These are phyloP conservation scores for Augochlorella aurata DNA, from an alignment of 2,888 invertebrate species.

Conservation along the genomic window DNA sequence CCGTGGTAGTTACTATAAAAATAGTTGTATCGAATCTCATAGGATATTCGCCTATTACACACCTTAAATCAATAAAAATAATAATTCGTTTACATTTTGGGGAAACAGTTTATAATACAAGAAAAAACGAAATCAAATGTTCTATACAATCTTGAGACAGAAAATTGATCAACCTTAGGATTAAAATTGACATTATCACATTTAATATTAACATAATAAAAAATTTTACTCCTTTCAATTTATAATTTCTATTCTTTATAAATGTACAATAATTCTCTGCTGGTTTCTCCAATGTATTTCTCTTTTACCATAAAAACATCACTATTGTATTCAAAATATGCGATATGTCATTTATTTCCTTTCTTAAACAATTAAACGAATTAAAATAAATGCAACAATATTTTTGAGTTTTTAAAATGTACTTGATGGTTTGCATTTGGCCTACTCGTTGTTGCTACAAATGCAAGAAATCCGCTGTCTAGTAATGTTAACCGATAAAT, in stretches of 20 bases:
- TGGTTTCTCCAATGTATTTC: neutral
- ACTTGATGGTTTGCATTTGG: neutral
- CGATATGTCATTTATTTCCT: too few species aligned
- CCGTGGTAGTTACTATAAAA: neutral
- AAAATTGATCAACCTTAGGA: too few species aligned
- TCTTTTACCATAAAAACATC: too few species aligned
- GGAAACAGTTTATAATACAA: neutral
- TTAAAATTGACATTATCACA: too few species aligned
- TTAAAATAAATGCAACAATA: too few species aligned
- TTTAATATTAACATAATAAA: too few species aligned
- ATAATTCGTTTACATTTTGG: neutral
- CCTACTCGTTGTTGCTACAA: neutral
- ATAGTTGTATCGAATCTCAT: neutral
- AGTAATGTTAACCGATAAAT: neutral
- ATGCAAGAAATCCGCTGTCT: neutral
- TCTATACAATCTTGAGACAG: too few species aligned
- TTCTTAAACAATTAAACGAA: too few species aligned
- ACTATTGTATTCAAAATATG: neutral
- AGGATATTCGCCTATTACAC: neutral
- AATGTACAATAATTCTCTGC: too few species aligned
- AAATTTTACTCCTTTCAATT: neutral
- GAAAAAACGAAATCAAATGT: neutral
- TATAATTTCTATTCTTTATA: too few species aligned
- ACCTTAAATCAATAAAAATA: neutral
- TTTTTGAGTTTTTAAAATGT: too few species aligned